Base-by-base conservation (phyloP, 2,888 invertebrate genomes). In the Esperia sulphurella region DNA sequence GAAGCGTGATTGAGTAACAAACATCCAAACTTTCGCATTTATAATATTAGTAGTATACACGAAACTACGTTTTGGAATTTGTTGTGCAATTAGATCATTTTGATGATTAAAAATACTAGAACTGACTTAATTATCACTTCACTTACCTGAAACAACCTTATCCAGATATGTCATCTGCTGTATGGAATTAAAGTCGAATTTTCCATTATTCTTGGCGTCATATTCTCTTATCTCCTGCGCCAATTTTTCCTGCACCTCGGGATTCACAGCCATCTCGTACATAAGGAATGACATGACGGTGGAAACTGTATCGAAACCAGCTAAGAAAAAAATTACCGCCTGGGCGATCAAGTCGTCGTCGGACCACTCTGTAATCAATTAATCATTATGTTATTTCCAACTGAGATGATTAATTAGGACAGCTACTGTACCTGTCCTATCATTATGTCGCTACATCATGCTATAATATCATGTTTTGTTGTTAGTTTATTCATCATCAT, bases 81-180 rank as follows among this genome's bases (percentile, higher is more conserved):
- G n/a, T n/a, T n/a, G n/a, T n/a, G n/a, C n/a, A n/a, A n/a, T n/a
- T n/a, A n/a, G n/a, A n/a, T n/a, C n/a, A n/a, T n/a, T n/a, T n/a
- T n/a, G n/a, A n/a, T n/a, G n/a, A n/a, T n/a, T n/a, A n/a, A n/a
- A n/a, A n/a, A n/a, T n/a, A n/a, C n/a, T n/a, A n/a, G n/a, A n/a
- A n/a, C n/a, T n/a, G n/a, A n/a, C n/a, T n/a, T n/a, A n/a, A n/a
- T n/a, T n/a, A n/a, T n/a, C n/a, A n/a, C n/a, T n/a, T n/a, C 21
- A 21, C 37, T 62, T 54, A 91, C 91, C 91, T 60, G 91, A 91
- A 0, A 92, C 66, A 0, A 92, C 91, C 91, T 92, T 92, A 49
- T 93, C 92, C 79, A 93, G 65, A 50, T 92, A 93, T 14, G 83
- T 81, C 91, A 93, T 87, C 28, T 78, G 80, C 49, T 87, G 79